A percentile compares a stretch with the other conserved stretches of the same genome.
phyloP scores from a whole-genome alignment of 2,113 vertebrate genomes.

The Callipepla californica region DNA sequence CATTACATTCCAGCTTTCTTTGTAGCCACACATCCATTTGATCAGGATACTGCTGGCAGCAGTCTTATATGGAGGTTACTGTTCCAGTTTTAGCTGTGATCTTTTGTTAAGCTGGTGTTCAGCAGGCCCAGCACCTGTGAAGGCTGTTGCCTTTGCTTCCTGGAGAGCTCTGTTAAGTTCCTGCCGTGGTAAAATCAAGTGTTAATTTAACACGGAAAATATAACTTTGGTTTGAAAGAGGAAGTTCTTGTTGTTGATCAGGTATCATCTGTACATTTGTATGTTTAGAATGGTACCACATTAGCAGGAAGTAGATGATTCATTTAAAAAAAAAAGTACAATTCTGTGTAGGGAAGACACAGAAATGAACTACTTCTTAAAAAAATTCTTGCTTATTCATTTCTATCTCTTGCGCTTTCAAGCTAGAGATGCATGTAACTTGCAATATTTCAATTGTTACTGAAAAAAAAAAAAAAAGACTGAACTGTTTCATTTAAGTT shows the following conservation, averaged over 20 bases:
- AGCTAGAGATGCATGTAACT: neutral
- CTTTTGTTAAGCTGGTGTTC: neutral
- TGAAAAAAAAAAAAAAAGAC: neutral
- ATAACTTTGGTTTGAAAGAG: constrained; percentile 56
- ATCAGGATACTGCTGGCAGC: neutral
- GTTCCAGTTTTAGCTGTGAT: neutral
- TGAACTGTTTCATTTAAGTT: neutral
- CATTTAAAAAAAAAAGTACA: constrained; percentile 14
- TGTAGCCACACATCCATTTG: neutral
- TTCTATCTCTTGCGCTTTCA: neutral
- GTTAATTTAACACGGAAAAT: constrained; percentile 46
- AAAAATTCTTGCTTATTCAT: neutral
- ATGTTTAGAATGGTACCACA: neutral
- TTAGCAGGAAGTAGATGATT: constrained; percentile 64
- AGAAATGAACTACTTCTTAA: constrained; percentile 57
- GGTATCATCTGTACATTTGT: constrained; percentile 30
- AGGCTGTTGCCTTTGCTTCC: constrained; percentile 17
- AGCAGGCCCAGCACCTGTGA: neutral
- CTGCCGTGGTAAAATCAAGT: constrained; percentile 2
- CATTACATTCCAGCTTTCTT: neutral
- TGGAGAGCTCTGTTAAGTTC: constrained; percentile 35
- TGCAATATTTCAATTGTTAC: neutral
- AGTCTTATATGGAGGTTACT: neutral
- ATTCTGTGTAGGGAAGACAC: neutral
- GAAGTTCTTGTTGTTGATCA: constrained; percentile 61